Evolutionary conservation across 1,140 invertebrate species (phyloP).

Genomic region (Cecropterus lyciades): DNA sequence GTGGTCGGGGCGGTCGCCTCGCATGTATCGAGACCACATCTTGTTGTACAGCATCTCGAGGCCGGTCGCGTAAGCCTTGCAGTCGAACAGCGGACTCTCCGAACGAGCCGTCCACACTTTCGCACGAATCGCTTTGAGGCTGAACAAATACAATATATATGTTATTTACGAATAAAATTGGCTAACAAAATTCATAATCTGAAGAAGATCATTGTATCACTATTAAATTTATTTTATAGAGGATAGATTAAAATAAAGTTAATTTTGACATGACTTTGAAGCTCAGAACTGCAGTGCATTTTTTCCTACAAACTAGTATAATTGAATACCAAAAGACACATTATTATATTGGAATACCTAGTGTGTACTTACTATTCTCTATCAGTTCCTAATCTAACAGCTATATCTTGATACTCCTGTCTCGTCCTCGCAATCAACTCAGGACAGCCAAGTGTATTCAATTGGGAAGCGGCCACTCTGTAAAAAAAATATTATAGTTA

Average conservation of each 20-base stretch:
- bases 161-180: neutral
- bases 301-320: too few relatives aligned
- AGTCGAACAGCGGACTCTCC: constrained; percentile 96
- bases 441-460: constrained; percentile 96
- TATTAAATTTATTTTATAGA: too few relatives aligned
- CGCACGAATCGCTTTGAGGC: constrained; percentile 95
- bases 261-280: too few relatives aligned
- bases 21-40: constrained; percentile 93
- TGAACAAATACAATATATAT: constrained; percentile 45
- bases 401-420: constrained; percentile 98
- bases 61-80: constrained; percentile 95
- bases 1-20: constrained; percentile 92
- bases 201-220: too few relatives aligned
- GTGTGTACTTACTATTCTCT: constrained; percentile 95
- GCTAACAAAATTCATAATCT: neutral
- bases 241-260: too few relatives aligned
- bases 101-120: constrained; percentile 97
- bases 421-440: constrained; percentile 96
- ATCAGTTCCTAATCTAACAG: constrained; percentile 95
- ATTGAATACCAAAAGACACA: too few relatives aligned
- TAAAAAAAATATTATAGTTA: constrained; percentile 36
- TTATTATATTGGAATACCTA: too few relatives aligned
- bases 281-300: too few relatives aligned
- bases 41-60: constrained; percentile 94
- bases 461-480: constrained; percentile 98